Percentiles rank a stretch among this genome's conserved stretches.
Conservation (phyloP, 2,888 invertebrate species). For the Drosophila meridiana region DNA sequence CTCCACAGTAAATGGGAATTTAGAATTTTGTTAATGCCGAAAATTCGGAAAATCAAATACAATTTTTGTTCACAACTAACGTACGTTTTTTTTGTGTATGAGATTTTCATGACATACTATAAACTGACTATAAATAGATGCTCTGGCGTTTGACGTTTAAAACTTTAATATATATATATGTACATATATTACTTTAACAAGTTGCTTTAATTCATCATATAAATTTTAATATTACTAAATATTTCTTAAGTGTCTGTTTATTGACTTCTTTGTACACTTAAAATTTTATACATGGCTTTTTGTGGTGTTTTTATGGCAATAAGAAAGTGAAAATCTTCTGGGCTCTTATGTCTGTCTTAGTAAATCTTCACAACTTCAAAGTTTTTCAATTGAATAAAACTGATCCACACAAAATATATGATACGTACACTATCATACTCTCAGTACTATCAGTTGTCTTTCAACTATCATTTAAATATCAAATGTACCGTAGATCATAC, state of each 20-base stretch:
- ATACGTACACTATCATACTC: background rate
- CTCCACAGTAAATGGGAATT: background rate
- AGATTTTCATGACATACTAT: background rate
- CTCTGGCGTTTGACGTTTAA: background rate
- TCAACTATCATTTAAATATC: slow-evolving; percentile 34
- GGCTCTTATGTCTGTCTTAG: background rate
- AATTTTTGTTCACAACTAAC: background rate
- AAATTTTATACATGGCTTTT: background rate
- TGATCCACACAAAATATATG: background rate
- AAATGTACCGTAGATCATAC: slow-evolving; percentile 51
- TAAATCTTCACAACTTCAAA: no score
- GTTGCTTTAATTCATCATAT: no score
- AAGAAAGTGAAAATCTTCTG: background rate
- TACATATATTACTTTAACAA: background rate
- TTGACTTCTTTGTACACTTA: background rate
- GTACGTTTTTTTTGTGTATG: background rate
- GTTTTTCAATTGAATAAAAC: background rate
- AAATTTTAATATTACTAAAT: no score
- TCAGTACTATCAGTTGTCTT: no score
- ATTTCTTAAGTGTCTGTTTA: no score
- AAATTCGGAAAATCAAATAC: background rate
- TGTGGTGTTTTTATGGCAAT: background rate
- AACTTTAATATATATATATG: background rate
- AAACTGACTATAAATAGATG: background rate
- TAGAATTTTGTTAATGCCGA: slow-evolving; percentile 8